Percentiles rank a stretch among this genome's conserved stretches.
Conservation (phyloP, 2,113 vertebrate genomes). For the Xiphias gladius region DNA sequence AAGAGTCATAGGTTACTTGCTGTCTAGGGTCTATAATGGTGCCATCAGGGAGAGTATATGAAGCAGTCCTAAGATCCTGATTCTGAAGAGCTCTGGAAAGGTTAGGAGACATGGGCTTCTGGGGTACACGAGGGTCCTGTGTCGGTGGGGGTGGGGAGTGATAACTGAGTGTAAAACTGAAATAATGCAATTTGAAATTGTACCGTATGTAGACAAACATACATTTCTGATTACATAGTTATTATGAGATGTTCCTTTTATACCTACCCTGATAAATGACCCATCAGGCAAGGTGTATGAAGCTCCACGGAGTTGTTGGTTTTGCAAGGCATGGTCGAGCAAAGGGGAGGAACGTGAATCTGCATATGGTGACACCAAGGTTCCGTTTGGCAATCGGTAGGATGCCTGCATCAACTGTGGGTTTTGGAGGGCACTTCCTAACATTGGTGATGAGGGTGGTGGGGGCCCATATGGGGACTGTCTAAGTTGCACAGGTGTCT, state of each 20-base stretch:
- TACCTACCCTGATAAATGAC: conserved; percentile 72
- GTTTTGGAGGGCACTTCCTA: conserved; percentile 79
- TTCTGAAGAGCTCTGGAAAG: conserved; percentile 83
- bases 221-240: background rate
- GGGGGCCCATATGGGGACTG: conserved; percentile 61
- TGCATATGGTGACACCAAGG: conserved; percentile 73
- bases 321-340: conserved; percentile 79
- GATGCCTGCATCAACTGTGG: conserved; percentile 76
- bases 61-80: conserved; percentile 70
- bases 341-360: conserved; percentile 70
- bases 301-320: conserved; percentile 79
- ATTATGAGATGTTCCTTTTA: conserved; percentile 4
- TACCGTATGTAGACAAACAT: background rate
- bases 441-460: conserved; percentile 74
- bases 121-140: conserved; percentile 72
- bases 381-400: conserved; percentile 78
- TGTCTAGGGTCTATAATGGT: conserved; percentile 75
- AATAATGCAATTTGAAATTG: background rate
- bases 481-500: conserved; percentile 67
- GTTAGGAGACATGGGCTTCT: conserved; percentile 74
- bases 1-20: conserved; percentile 60
- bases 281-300: conserved; percentile 80
- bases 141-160: background rate
- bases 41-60: conserved; percentile 83
- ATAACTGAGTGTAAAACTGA: background rate